These are phyloP conservation scores for Pseudorasbora parva DNA, from an alignment of 2,113 vertebrate genomes.

Conservation along the genomic window DNA sequence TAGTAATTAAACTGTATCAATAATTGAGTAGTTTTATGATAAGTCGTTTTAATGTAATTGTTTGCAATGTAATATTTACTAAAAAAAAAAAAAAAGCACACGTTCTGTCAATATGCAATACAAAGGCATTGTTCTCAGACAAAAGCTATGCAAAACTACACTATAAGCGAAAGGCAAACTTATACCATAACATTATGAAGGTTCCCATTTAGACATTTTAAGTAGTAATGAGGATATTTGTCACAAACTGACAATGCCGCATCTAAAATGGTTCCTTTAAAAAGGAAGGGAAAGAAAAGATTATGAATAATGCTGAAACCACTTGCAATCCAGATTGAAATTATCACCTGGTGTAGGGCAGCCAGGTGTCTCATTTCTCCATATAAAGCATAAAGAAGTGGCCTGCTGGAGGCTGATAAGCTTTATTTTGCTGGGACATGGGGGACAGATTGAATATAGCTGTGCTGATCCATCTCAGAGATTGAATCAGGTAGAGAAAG, in stretches of 20 bases:
- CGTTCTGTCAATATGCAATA: background rate
- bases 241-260: background rate
- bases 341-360: background rate
- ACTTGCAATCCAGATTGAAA: background rate
- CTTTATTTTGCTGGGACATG: conserved; percentile 30
- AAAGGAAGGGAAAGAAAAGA: conserved; percentile 5
- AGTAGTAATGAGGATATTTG: background rate
- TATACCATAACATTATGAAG: background rate
- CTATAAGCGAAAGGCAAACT: background rate
- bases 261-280: background rate
- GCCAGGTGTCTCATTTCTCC: conserved; percentile 20
- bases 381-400: conserved; percentile 16
- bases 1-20: background rate
- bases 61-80: background rate
- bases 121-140: background rate
- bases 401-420: conserved; percentile 43
- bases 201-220: background rate
- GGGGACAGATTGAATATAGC: conserved; percentile 46
- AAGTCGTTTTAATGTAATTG: background rate
- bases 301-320: background rate
- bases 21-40: background rate
- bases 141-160: background rate
- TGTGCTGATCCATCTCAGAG: conserved; percentile 45
- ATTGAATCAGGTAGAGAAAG: conserved; percentile 51
- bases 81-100: background rate